Evolutionary conservation across 1,140 invertebrate species (phyloP), one percentile per base, ranked within the genome.

Genomic region (Ceratosolen fusciceps): DNA sequence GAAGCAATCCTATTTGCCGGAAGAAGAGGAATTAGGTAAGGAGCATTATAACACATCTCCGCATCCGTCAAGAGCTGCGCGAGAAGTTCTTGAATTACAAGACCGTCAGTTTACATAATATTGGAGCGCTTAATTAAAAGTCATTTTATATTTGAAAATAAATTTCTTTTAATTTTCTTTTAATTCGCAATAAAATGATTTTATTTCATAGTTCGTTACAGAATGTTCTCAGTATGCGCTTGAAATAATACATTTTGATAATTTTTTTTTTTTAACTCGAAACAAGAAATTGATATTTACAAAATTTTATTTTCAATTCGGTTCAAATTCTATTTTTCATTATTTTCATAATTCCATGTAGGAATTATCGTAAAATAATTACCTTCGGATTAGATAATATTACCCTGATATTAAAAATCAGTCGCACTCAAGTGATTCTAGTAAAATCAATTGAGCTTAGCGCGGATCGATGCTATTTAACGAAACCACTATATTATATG

Each of bases 1-100:
- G 89, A 98, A 98, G 87, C 94, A 95, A 84, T 97, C 96, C 7
- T 95, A 96, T 86, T 91, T 97, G 31, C 94, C 96, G 21, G 95
- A 94, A 2, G 94, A 96, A 85, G 96, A 97, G 84, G 96, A 98
- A 87, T 90, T 93, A 34, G 97, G 97, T 8, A 62, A 70, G 73
- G 21, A 24, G 12, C 3, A 26, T 34, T 37, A 26, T 26, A 1
- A 24, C 60, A 7, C 37, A 12, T n/a, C 1, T 60, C 5, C 0
- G 19, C 10, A 3, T 34, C 24, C 58, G 26, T 3, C 58, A 0
- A 1, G 5, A 12, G 58, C 12, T 21, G 2, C 2, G 26, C 5
- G 19, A 1, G 19, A 21, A 37, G 34, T n/a, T n/a, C 31, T 65
- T n/a, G 31, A 37, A 37, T 65, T 37, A 62, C 9, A 62, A 34